A percentile compares a stretch with the other conserved stretches of the same genome.
phyloP scores from a whole-genome alignment of 2,888 invertebrate genomes.

The Sphaerophoria taeniata region DNA sequence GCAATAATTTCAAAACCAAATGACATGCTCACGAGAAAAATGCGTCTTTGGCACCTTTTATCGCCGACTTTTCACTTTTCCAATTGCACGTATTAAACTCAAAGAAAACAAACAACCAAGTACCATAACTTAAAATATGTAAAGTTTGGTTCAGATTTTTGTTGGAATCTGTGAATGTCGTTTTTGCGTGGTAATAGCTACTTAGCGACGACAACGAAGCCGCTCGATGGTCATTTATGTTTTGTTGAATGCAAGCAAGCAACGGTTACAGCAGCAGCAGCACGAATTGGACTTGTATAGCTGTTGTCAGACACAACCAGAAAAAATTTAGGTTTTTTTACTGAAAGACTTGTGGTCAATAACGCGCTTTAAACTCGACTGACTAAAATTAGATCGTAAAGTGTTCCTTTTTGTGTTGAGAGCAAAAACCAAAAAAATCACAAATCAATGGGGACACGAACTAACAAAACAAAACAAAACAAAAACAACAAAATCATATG shows the following conservation, averaged over 20 bases:
- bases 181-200: slow-evolving; percentile 1
- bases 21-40: slow-evolving; percentile 32
- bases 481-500: slow-evolving; percentile 44
- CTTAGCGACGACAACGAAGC: not conserved
- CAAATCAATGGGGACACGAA: slow-evolving; percentile 67
- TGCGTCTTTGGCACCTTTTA: slow-evolving; percentile 62
- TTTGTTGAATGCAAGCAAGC: slow-evolving; percentile 16
- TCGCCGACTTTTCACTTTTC: slow-evolving; percentile 64
- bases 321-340: no score
- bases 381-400: slow-evolving; percentile 73
- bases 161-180: slow-evolving; percentile 22
- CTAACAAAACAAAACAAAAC: slow-evolving; percentile 43
- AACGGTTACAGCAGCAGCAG: slow-evolving; percentile 5
- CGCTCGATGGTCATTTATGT: slow-evolving; percentile 37
- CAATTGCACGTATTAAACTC: slow-evolving; percentile 28
- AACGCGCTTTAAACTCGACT: slow-evolving; percentile 73
- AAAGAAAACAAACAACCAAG: slow-evolving; percentile 11
- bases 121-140: not conserved
- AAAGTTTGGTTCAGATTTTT: slow-evolving; percentile 23
- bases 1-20: slow-evolving; percentile 64
- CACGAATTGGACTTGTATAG: slow-evolving; percentile 3
- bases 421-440: slow-evolving; percentile 64
- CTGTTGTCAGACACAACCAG: slow-evolving; percentile 7
- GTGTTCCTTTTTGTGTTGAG: slow-evolving; percentile 71
- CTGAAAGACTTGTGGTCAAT: slow-evolving; percentile 66